Base-by-base conservation (phyloP, 2,797 vertebrate genomes). In the Champsocephalus esox region DNA sequence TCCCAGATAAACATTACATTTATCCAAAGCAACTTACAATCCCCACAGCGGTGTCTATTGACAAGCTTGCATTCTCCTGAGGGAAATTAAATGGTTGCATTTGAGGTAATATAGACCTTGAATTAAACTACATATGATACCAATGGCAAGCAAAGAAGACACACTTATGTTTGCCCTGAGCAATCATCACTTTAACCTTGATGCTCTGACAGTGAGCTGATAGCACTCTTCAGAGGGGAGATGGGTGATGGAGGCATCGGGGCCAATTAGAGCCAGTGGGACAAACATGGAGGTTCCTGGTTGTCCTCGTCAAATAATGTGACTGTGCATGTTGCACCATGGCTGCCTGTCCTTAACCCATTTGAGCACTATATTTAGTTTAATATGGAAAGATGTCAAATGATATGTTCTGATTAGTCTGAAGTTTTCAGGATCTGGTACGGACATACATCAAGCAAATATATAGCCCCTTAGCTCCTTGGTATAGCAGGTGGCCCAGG, bases 221-320 rank as follows among this genome's bases (percentile, higher is more conserved):
- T 82, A 54, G 66, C 62, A 24, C 55, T 49, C 60, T 73, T 83
- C 73, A 66, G 66, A 57, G 34, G 63, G 72, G 19, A 71, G 79
- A 77, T 19, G 14, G 75, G 51, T 60, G 75, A 52, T 65, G 64
- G 79, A 82, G 75, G 62, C 44, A 1, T 14, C 12, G 17, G n/a
- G 68, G 75, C 72, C 79, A 88, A 87, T 91, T 89, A 89, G 68
- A 79, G 63, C n/a, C 6, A 5, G 17, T 48, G 79, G 56, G 81
- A 73, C 63, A 61, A 83, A 83, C 83, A 65, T 2, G 9, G 59
- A 75, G 57, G 51, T 1, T 50, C 24, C 28, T 28, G 16, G 61
- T 57, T 46, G 67, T 66, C 28, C 8, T 19, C 9, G 70, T 54
- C 48, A 11, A 64, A 70, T 14, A 65, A 38, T 60, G 56, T 60